Percentiles rank a stretch among this genome's conserved stretches.
Conservation (phyloP, 1,140 invertebrate species). For the Meloidogyne floridensis region DNA sequence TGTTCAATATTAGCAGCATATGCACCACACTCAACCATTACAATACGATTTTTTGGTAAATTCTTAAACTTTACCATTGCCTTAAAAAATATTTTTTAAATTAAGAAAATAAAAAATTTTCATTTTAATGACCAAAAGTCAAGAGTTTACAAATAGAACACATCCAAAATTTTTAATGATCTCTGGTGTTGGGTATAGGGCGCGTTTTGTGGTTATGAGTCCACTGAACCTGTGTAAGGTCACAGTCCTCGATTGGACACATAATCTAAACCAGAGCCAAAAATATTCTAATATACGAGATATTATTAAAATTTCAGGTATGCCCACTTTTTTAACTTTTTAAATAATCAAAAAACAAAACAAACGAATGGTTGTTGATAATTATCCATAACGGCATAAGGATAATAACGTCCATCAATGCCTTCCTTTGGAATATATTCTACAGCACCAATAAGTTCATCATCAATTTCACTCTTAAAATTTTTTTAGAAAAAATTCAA, state of each 20-base stretch:
- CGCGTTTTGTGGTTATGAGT: too few species aligned
- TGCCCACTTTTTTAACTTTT: too few species aligned
- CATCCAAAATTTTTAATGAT: too few species aligned
- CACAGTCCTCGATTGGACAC: too few species aligned
- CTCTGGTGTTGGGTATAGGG: too few species aligned
- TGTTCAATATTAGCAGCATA: slow-evolving; percentile 63
- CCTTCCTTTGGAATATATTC: slow-evolving; percentile 57
- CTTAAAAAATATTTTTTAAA: slow-evolving; percentile 39
- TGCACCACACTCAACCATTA: slow-evolving; percentile 62
- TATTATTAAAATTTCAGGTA: too few species aligned
- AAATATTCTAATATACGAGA: background rate
- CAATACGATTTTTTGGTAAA: slow-evolving; percentile 62
- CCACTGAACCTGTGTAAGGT: too few species aligned
- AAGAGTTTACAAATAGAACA: background rate
- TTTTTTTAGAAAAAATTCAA: background rate
- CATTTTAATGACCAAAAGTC: background rate
- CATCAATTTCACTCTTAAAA: slow-evolving; percentile 50
- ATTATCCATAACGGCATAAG: slow-evolving; percentile 61
- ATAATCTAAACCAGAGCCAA: background rate
- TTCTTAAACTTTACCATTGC: slow-evolving; percentile 64
- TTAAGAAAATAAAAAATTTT: background rate
- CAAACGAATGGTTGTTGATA: slow-evolving; percentile 64
- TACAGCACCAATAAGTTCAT: slow-evolving; percentile 56
- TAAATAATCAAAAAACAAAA: slow-evolving; percentile 34
- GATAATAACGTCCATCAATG: slow-evolving; percentile 62